Percentiles rank a stretch among this genome's conserved stretches.
phyloP scores from a whole-genome alignment of 2,797 vertebrate species.

The Myotis myotis region DNA sequence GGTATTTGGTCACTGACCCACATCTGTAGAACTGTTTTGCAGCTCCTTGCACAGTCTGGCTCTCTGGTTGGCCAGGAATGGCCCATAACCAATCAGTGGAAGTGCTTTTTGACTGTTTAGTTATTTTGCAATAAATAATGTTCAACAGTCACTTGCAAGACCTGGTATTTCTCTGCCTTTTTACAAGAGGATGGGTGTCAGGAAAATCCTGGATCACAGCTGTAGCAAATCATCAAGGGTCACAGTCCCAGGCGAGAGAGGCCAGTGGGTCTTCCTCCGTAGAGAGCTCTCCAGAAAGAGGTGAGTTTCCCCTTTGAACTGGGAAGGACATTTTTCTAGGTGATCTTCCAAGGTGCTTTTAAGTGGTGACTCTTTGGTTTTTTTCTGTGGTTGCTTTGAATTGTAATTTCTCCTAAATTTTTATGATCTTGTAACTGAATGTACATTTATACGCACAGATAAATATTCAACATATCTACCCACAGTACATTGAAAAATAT shows the following conservation, averaged over 20 bases:
- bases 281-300: background rate
- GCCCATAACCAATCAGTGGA: background rate
- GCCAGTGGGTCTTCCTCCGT: background rate
- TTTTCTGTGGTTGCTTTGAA: slow-evolving; percentile 29
- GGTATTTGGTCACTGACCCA: background rate
- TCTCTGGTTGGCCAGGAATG: background rate
- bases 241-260: background rate
- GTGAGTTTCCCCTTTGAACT: background rate
- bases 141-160: background rate
- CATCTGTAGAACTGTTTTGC: slow-evolving; percentile 13
- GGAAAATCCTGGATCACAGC: background rate
- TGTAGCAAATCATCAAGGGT: background rate
- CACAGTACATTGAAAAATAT: background rate
- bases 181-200: background rate
- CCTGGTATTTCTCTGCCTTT: background rate
- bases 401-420: slow-evolving; percentile 31
- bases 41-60: background rate
- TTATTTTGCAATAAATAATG: slow-evolving; percentile 45
- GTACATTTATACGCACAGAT: slow-evolving; percentile 33
- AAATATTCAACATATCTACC: slow-evolving; percentile 28
- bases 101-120: slow-evolving; percentile 3
- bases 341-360: background rate
- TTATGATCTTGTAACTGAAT: slow-evolving; percentile 44
- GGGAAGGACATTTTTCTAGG: background rate
- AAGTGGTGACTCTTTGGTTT: slow-evolving; percentile 35